Conservation (phyloP, 2,797 vertebrate species). For the Enteromius fasciolatus region DNA sequence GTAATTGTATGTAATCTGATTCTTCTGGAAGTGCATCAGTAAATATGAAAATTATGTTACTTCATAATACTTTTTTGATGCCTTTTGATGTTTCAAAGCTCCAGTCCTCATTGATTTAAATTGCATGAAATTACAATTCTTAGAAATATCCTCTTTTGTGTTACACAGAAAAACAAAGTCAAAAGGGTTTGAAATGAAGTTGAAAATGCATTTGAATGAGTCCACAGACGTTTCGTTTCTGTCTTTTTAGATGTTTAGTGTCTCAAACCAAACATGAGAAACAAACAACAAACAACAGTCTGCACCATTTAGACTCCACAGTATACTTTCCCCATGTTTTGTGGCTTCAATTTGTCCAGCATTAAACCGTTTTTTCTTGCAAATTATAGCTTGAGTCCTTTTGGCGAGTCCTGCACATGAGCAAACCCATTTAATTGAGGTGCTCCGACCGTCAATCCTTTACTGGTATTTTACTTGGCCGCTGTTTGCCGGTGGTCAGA, state of each 20-base stretch:
- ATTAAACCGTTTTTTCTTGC: slow-evolving; percentile 63
- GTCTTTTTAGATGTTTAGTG: not conserved
- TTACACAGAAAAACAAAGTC: not conserved
- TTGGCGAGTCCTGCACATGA: slow-evolving; percentile 63
- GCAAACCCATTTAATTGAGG: slow-evolving; percentile 72
- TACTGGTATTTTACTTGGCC: slow-evolving; percentile 75
- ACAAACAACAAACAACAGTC: not conserved
- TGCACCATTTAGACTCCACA: slow-evolving; percentile 38
- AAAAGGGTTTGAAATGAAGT: not conserved
- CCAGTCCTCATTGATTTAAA: not conserved
- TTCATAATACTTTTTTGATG: not conserved
- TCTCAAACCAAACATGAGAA: slow-evolving; percentile 9
- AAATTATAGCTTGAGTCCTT: slow-evolving; percentile 66
- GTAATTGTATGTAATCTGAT: not conserved
- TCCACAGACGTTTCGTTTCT: not conserved
- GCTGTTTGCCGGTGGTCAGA: slow-evolving; percentile 66
- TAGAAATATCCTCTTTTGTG: not conserved
- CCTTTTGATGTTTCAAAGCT: not conserved
- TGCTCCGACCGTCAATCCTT: slow-evolving; percentile 70
- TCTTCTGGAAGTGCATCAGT: not conserved
- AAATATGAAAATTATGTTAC: not conserved
- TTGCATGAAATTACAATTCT: not conserved
- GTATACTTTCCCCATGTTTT: slow-evolving; percentile 16
- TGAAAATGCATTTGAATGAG: not conserved
- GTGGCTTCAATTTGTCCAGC: slow-evolving; percentile 56